phyloP scores from a whole-genome alignment of 1,140 invertebrate genomes.

The Sitodiplosis mosellana region DNA sequence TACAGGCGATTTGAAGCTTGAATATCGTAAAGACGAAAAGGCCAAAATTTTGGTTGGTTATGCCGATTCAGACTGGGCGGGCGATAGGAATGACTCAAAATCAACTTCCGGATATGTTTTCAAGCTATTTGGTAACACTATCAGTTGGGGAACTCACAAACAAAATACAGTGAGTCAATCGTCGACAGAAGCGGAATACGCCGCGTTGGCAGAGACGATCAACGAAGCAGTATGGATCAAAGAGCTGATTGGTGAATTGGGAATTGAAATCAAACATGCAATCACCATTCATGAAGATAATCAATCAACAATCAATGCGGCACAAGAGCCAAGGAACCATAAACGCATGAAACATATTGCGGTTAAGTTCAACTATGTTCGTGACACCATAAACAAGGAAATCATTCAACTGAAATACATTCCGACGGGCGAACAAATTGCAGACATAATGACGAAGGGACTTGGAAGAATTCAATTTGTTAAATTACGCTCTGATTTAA shows the following conservation, averaged over 20 bases:
- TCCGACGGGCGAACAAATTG: constrained; percentile 6
- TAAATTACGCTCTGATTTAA: constrained; percentile 5
- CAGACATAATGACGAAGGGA: too few relatives aligned
- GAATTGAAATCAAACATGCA: constrained; percentile 3
- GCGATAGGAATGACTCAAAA: constrained; percentile 15
- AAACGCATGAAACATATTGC: constrained; percentile 14
- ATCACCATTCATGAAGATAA: constrained; percentile 13
- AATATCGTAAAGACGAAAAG: not conserved
- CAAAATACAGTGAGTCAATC: constrained; percentile 20
- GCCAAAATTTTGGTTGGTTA: constrained; percentile 14
- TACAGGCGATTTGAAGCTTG: constrained; percentile 7
- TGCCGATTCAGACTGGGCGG: constrained; percentile 25
- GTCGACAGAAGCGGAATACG: constrained; percentile 20
- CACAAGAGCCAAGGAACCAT: constrained; percentile 15
- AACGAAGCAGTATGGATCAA: constrained; percentile 12
- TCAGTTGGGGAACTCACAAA: constrained; percentile 15
- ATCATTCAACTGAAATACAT: constrained; percentile 5
- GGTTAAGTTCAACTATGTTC: constrained; percentile 11
- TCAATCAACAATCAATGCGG: constrained; percentile 16
- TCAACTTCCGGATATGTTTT: constrained; percentile 24
- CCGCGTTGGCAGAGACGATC: constrained; percentile 12
- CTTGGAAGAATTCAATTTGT: constrained; percentile 5
- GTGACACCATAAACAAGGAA: constrained; percentile 3
- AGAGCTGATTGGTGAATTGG: constrained; percentile 13
- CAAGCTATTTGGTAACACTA: constrained; percentile 10